A percentile compares a stretch with the other conserved stretches of the same genome.
phyloP scores from a whole-genome alignment of 1,140 invertebrate species.

The Papilio aristodemus region DNA sequence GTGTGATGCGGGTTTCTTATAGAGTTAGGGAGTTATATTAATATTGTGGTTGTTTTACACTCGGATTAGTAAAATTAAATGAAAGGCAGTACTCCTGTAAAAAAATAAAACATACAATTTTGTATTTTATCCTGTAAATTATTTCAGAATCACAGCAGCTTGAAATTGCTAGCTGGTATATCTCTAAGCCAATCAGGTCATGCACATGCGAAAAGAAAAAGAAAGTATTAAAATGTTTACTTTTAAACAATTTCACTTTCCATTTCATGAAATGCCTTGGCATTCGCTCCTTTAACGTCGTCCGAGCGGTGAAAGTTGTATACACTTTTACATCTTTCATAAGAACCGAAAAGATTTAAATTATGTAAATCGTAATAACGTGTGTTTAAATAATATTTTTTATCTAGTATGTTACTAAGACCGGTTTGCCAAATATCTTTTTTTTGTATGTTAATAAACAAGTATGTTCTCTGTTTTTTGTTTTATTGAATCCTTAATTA shows the following conservation, averaged over 20 bases:
- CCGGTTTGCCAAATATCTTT: background rate
- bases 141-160: too few species aligned
- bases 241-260: constrained; percentile 17
- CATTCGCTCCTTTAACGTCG: constrained; percentile 13
- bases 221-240: constrained; percentile 7
- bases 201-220: background rate
- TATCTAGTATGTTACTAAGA: background rate
- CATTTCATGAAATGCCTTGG: constrained; percentile 16
- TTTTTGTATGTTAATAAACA: too few species aligned
- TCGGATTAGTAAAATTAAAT: too few species aligned
- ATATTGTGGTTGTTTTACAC: too few species aligned
- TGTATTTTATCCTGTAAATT: too few species aligned
- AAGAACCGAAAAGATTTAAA: background rate
- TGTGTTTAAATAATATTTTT: background rate
- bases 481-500: too few species aligned
- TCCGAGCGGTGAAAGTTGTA: constrained; percentile 7
- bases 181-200: background rate
- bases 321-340: background rate
- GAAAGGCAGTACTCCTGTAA: too few species aligned
- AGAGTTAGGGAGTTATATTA: background rate
- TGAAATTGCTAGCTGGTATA: too few species aligned
- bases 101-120: too few species aligned
- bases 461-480: too few species aligned
- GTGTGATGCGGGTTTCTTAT: background rate
- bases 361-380: constrained; percentile 10